A percentile compares a stretch with the other conserved stretches of the same genome.
Conservation (phyloP, 2,888 invertebrate genomes). For the Paralinhomoeus sp. region DNA sequence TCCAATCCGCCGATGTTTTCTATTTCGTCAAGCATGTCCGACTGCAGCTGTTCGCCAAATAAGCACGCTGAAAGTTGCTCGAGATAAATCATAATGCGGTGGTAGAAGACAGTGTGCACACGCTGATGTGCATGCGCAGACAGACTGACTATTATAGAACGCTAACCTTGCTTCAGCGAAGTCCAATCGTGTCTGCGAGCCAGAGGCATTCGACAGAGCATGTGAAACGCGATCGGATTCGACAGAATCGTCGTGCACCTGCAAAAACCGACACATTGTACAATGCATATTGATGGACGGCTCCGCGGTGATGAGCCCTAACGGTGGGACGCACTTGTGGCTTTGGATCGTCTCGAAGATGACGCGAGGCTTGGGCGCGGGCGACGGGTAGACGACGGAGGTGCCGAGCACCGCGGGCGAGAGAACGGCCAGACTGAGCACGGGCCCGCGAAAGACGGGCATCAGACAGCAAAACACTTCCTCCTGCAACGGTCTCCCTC, state of each 20-base stretch:
- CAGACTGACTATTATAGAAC: too few relatives aligned
- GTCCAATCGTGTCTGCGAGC: background rate
- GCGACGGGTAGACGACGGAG: constrained; percentile 19
- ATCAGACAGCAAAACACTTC: constrained; percentile 16
- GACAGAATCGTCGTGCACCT: constrained; percentile 3
- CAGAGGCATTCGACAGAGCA: constrained; percentile 3
- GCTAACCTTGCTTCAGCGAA: background rate
- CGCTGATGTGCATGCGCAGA: too few relatives aligned
- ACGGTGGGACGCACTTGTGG: constrained; percentile 12
- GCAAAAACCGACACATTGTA: too few relatives aligned
- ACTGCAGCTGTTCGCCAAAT: constrained; percentile 1
- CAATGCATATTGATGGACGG: too few relatives aligned
- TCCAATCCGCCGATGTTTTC: background rate
- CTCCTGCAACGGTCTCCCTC: background rate
- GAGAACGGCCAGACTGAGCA: constrained; percentile 16
- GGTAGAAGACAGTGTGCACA: too few relatives aligned
- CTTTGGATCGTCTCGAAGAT: constrained; percentile 17
- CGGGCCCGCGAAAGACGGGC: constrained; percentile 20
- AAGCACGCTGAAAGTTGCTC: constrained; percentile 2
- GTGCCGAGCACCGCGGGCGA: constrained; percentile 17
- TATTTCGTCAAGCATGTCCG: background rate
- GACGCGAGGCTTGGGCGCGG: constrained; percentile 15
- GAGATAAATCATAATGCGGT: background rate
- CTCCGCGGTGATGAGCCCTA: too few relatives aligned
- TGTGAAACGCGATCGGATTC: constrained; percentile 4